Percentiles rank a stretch among this genome's conserved stretches.
Evolutionary conservation across 2,888 invertebrate genomes (phyloP).

Genomic region (Leistus spinibarbis): DNA sequence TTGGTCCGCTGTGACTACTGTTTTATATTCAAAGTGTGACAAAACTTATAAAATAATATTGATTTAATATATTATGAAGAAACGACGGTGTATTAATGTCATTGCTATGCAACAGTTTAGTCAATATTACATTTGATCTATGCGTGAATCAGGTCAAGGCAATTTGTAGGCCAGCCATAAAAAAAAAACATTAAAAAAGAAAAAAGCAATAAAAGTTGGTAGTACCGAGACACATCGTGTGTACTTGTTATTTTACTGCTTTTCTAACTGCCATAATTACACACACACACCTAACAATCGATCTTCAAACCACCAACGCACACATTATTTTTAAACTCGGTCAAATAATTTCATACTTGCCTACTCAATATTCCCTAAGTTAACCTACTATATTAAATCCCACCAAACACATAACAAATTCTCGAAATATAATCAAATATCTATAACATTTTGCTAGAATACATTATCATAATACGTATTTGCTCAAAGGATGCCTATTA

Average conservation of each 20-base stretch:
- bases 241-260: background rate
- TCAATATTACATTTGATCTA: background rate
- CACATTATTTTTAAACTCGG: background rate
- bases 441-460: too few species aligned
- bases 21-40: background rate
- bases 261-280: background rate
- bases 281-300: background rate
- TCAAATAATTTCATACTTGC: background rate
- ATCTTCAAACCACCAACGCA: background rate
- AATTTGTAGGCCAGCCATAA: background rate
- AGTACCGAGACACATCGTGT: background rate
- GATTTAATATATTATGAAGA: background rate
- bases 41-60: background rate
- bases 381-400: too few species aligned
- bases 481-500: too few species aligned
- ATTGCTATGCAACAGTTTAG: conserved; percentile 1
- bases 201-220: background rate
- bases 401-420: too few species aligned
- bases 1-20: too few species aligned
- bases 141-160: background rate
- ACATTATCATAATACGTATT: too few species aligned
- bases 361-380: too few species aligned
- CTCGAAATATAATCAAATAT: too few species aligned
- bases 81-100: background rate
- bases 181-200: background rate